Conservation (phyloP, 2,888 invertebrate species). For the Erpobdella octoculata region DNA sequence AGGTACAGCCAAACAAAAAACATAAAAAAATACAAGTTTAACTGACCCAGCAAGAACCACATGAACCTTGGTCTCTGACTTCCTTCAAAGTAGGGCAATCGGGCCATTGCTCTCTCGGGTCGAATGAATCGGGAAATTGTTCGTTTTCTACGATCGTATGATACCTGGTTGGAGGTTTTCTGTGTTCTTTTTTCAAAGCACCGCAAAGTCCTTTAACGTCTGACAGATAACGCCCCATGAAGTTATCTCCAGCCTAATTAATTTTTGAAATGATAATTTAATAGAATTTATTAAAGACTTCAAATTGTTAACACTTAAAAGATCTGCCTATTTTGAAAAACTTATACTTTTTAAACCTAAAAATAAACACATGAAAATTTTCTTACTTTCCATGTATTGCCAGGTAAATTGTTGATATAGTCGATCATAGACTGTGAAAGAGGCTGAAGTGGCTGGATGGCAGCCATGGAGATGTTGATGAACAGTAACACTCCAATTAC, state of each 20-base stretch:
- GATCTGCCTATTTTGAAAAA: not conserved
- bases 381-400: constrained; percentile 64
- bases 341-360: not conserved
- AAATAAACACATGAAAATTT: not conserved
- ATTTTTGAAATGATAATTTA: too few species aligned
- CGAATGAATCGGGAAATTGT: constrained; percentile 68
- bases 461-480: not conserved
- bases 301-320: not conserved
- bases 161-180: not conserved
- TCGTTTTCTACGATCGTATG: constrained; percentile 34
- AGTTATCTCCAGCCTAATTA: constrained; percentile 71
- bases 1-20: too few species aligned
- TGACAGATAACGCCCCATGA: constrained; percentile 58
- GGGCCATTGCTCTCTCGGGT: constrained; percentile 73
- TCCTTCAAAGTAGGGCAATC: constrained; percentile 70
- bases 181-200: constrained; percentile 30
- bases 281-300: too few species aligned
- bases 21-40: not conserved
- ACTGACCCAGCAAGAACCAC: constrained; percentile 80
- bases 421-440: constrained; percentile 61
- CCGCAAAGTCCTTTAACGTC: constrained; percentile 61
- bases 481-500: not conserved
- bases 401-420: constrained; percentile 60
- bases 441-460: constrained; percentile 50
- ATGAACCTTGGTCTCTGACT: constrained; percentile 58